phyloP scores from a whole-genome alignment of 53 echinoderm and acorn worm genomes.

The Temnopleurus reevesii region DNA sequence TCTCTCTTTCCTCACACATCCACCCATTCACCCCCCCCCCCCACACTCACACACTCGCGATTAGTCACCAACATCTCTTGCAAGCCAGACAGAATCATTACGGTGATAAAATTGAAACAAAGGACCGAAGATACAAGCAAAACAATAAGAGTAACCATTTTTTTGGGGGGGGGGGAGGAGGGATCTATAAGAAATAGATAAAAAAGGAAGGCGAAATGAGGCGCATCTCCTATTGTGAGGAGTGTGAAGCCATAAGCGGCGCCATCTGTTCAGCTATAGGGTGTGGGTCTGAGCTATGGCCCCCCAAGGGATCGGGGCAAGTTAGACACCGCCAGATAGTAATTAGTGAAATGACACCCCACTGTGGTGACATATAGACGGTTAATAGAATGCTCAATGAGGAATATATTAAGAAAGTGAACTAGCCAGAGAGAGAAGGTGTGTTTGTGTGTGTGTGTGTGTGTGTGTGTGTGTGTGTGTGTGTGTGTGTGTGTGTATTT shows the following conservation, averaged over 20 bases:
- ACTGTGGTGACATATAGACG: not conserved
- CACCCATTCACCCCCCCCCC: not conserved
- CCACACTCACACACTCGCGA: not conserved
- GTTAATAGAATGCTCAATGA: no score
- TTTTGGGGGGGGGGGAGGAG: not conserved
- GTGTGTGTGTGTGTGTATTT: no score
- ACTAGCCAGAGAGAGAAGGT: no score
- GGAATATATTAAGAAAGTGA: no score
- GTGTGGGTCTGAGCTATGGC: not conserved
- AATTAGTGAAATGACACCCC: not conserved
- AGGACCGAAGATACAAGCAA: not conserved
- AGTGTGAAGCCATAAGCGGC: not conserved
- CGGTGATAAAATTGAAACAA: constrained; percentile 32
- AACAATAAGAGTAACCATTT: no score
- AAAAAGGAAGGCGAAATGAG: not conserved
- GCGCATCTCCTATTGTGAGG: not conserved
- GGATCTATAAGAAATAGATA: not conserved
- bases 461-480: no score
- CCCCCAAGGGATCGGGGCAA: not conserved
- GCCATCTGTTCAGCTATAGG: not conserved
- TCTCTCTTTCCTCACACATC: not conserved
- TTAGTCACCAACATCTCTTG: not conserved
- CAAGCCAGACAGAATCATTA: not conserved
- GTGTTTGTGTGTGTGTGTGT: no score
- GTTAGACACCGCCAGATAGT: constrained; percentile 3